Conservation (phyloP, 1,140 invertebrate species). For the Neoseiulus cucumeris region DNA sequence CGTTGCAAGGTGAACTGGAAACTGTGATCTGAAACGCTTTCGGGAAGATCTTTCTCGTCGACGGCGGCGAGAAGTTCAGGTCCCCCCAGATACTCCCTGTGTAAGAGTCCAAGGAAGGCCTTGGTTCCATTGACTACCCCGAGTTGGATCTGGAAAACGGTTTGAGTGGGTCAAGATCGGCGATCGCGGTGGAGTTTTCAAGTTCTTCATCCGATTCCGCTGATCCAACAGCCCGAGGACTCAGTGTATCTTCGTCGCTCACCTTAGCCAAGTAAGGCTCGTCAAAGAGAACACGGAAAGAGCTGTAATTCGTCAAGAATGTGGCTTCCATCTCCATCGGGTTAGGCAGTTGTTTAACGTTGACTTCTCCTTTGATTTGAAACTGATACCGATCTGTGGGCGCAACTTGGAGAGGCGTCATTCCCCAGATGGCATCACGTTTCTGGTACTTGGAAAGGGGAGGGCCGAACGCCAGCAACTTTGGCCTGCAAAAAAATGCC, state of each 20-base stretch:
- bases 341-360: not conserved
- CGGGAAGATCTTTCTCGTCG: not conserved
- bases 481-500: not conserved
- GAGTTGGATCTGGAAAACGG: not conserved
- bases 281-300: not conserved
- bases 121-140: not conserved
- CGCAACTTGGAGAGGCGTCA: not conserved
- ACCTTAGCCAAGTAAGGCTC: conserved; percentile 5
- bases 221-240: not conserved
- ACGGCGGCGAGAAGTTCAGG: not conserved
- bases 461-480: not conserved
- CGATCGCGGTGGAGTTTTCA: too few species aligned
- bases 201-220: too few species aligned
- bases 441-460: not conserved
- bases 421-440: conserved; percentile 5
- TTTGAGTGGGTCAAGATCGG: not conserved
- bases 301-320: not conserved
- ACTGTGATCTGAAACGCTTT: not conserved
- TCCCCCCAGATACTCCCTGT: not conserved
- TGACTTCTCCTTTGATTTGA: conserved; percentile 1
- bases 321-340: not conserved
- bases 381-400: not conserved
- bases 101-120: not conserved
- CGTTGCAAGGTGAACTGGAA: not conserved
- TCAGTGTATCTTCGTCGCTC: too few species aligned